A percentile compares a stretch with the other conserved stretches of the same genome.
Conservation (phyloP, 2,113 vertebrate genomes). For the Tupaia chinensis region DNA sequence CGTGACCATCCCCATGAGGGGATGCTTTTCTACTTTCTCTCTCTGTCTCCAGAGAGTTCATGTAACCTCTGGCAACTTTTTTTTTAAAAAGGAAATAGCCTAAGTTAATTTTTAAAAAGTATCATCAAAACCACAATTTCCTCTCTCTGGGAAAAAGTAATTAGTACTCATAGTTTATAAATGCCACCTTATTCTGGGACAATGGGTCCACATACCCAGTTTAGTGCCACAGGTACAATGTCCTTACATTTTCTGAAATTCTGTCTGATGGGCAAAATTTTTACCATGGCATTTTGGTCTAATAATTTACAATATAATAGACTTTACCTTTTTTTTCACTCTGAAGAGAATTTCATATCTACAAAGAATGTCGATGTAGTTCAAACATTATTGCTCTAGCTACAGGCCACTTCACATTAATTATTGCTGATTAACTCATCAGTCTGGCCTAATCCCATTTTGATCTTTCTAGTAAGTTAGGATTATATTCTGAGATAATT, state of each 20-base stretch:
- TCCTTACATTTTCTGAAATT: constrained; percentile 33
- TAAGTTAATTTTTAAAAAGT: not conserved
- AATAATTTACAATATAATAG: not conserved
- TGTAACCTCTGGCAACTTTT: too few relatives aligned
- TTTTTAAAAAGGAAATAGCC: not conserved
- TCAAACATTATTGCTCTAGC: not conserved
- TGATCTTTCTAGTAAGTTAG: not conserved
- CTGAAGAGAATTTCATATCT: constrained; percentile 14
- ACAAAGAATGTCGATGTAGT: not conserved
- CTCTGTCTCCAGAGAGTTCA: too few relatives aligned
- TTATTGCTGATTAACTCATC: not conserved
- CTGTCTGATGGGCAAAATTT: not conserved
- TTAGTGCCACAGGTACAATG: not conserved
- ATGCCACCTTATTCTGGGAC: not conserved
- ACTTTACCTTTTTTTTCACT: not conserved
- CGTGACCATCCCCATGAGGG: too few relatives aligned
- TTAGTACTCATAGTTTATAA: not conserved
- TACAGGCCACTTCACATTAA: not conserved
- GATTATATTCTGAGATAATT: not conserved
- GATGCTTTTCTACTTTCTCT: too few relatives aligned
- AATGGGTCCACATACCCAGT: not conserved
- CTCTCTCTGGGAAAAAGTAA: not conserved
- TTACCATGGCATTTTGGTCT: not conserved
- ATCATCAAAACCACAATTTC: not conserved
- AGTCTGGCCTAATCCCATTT: not conserved